Evolutionary conservation across 2,888 invertebrate species (phyloP).

Genomic region (Dryomyza anilis): DNA sequence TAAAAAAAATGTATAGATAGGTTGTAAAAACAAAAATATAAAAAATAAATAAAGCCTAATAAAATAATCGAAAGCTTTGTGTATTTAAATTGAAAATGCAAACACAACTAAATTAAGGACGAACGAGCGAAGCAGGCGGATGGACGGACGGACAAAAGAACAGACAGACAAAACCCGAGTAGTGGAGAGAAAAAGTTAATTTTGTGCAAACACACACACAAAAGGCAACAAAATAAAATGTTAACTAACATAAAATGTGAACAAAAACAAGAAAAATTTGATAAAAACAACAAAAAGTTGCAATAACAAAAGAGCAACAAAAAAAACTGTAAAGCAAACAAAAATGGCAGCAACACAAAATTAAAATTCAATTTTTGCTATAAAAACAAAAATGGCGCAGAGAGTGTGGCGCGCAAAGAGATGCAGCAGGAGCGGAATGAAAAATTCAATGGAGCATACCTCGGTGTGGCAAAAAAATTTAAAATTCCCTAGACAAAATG

Average conservation of each 20-base stretch:
- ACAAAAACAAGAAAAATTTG: not conserved
- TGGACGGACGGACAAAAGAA: not conserved
- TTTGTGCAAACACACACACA: slow-evolving; percentile 25
- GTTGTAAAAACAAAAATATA: slow-evolving; percentile 23
- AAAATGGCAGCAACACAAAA: not conserved
- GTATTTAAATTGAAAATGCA: slow-evolving; percentile 54
- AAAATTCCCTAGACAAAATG: no score
- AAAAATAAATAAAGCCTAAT: slow-evolving; percentile 38
- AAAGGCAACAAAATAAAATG: not conserved
- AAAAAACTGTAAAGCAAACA: no score
- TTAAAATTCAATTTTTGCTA: slow-evolving; percentile 2
- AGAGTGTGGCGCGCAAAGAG: not conserved
- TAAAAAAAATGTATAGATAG: slow-evolving; percentile 25
- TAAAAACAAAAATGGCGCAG: not conserved
- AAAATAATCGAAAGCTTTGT: slow-evolving; percentile 56
- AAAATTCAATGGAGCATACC: no score
- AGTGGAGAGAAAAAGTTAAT: slow-evolving; percentile 8
- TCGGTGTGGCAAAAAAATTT: no score
- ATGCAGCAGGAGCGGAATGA: not conserved
- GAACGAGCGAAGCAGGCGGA: not conserved
- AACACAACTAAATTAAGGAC: slow-evolving; percentile 46
- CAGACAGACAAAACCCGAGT: not conserved
- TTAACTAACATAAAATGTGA: not conserved
- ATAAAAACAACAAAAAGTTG: not conserved
- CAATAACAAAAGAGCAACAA: slow-evolving; percentile 26